phyloP scores from a whole-genome alignment of 2,797 vertebrate species.

The Rousettus madagascariensis region DNA sequence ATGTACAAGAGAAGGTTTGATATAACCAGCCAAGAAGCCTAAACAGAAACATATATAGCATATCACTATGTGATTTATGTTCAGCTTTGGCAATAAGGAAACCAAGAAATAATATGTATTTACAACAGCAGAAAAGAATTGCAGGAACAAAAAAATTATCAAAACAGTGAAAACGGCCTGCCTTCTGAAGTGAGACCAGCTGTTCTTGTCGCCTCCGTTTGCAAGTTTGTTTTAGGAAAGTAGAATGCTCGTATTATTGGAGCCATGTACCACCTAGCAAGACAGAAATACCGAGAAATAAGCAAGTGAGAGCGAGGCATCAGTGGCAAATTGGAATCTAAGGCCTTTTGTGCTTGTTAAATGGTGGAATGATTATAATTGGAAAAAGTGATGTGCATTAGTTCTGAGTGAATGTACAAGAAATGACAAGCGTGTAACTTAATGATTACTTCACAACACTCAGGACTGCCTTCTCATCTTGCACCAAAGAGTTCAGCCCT shows the following conservation, averaged over 20 bases:
- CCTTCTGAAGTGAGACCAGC: constrained; percentile 77
- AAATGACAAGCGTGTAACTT: constrained; percentile 91
- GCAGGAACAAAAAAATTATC: constrained; percentile 75
- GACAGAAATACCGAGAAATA: constrained; percentile 87
- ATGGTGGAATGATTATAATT: constrained; percentile 92
- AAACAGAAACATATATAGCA: not conserved
- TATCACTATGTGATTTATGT: constrained; percentile 62
- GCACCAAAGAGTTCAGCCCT: constrained; percentile 81
- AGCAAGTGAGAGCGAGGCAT: constrained; percentile 87
- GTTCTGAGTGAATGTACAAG: constrained; percentile 92
- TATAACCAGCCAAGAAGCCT: constrained; percentile 56
- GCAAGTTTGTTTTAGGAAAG: constrained; percentile 77
- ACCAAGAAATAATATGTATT: constrained; percentile 67
- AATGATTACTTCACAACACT: constrained; percentile 88
- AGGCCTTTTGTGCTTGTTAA: constrained; percentile 92
- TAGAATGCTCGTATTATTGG: constrained; percentile 80
- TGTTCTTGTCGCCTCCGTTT: constrained; percentile 78
- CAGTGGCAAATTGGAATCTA: constrained; percentile 90
- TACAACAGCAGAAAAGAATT: constrained; percentile 73
- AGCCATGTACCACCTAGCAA: constrained; percentile 82
- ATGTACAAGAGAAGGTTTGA: constrained; percentile 63
- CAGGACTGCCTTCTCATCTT: constrained; percentile 83
- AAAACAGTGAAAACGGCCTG: constrained; percentile 75
- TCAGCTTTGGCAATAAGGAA: constrained; percentile 74
- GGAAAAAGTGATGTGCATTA: constrained; percentile 92